Conservation (phyloP, 2,888 invertebrate species). For the Phymatocera aterrima region DNA sequence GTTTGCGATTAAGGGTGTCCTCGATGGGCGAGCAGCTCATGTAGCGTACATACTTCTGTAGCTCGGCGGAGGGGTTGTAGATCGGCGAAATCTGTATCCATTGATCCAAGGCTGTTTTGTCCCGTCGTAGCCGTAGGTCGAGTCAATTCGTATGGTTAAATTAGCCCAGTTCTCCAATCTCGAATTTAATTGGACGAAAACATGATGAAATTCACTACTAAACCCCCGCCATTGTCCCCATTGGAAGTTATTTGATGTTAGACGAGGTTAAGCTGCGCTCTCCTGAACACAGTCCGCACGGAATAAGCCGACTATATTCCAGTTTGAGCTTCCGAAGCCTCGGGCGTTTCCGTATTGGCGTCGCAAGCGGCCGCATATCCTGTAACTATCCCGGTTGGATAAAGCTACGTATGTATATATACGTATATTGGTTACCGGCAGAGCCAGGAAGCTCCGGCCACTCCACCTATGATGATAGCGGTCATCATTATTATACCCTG, state of each 20-base stretch:
- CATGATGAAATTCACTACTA: slow-evolving; percentile 5
- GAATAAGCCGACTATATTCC: neutral
- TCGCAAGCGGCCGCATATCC: slow-evolving; percentile 23
- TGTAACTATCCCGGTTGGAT: neutral
- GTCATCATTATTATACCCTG: too few relatives aligned
- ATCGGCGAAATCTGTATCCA: neutral
- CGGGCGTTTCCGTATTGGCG: slow-evolving; percentile 28
- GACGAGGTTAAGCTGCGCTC: slow-evolving; percentile 13
- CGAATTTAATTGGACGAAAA: slow-evolving; percentile 25
- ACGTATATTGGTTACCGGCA: neutral
- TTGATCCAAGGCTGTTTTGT: neutral
- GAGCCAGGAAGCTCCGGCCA: neutral
- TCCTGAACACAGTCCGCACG: neutral
- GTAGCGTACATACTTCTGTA: too few relatives aligned
- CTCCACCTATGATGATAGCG: too few relatives aligned
- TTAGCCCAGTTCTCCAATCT: neutral
- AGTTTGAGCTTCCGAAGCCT: slow-evolving; percentile 4
- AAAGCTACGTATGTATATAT: too few relatives aligned
- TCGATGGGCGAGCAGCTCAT: too few relatives aligned
- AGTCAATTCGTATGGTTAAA: neutral
- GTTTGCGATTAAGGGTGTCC: neutral
- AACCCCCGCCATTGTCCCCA: neutral
- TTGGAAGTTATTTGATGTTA: slow-evolving; percentile 27
- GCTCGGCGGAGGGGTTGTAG: neutral
- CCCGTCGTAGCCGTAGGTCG: neutral